Base-by-base conservation (phyloP, 2,797 vertebrate genomes). In the Meda fulgida region DNA sequence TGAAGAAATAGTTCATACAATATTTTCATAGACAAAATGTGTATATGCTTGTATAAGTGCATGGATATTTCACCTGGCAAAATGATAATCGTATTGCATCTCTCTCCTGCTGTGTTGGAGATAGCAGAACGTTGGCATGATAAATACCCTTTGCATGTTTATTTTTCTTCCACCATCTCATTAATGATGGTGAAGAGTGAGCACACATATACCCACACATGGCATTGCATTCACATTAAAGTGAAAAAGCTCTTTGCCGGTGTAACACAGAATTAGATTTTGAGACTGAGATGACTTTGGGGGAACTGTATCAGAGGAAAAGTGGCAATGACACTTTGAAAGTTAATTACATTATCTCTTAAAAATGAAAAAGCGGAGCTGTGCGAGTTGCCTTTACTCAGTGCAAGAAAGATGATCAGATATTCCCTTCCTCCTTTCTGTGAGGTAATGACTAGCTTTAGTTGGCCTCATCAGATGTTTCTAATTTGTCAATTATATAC, bases 341-440 rank as follows among this genome's bases (percentile, higher is more conserved):
- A 89, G 78, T 84, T 87, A 92, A 93, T 92, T 90, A 91, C 73
- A 80, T 85, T 85, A 80, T 40, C 78, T 70, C 53, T 38, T 72
- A 80, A 65, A 60, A 80, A 85, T 79, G 76, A 60, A 78, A 71
- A 72, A n/a, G 51, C 23, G 55, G 29, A 60, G 11, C 48, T n/a
- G 51, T 58, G 36, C 4, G 26, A 70, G 83, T 46, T 78, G 48
- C 36, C 46, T 78, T 53, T 31, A 38, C 48, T 43, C 38, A 10
- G 4, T 31, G 65, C n/a, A 70, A 43, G 51, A 84, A 70, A 69
- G 46, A 43, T 16, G 13, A 78, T 36, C 34, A 67, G 34, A 84
- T 21, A 82, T 63, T 67, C 40, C 31, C 46, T 66, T 10, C 3
- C 36, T 70, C 36, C 48, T 69, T 43, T 51, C 31, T 16, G 31